These are phyloP conservation scores for Eupithecia pulchellata DNA, from an alignment of 2,888 invertebrate genomes.

Conservation along the genomic window DNA sequence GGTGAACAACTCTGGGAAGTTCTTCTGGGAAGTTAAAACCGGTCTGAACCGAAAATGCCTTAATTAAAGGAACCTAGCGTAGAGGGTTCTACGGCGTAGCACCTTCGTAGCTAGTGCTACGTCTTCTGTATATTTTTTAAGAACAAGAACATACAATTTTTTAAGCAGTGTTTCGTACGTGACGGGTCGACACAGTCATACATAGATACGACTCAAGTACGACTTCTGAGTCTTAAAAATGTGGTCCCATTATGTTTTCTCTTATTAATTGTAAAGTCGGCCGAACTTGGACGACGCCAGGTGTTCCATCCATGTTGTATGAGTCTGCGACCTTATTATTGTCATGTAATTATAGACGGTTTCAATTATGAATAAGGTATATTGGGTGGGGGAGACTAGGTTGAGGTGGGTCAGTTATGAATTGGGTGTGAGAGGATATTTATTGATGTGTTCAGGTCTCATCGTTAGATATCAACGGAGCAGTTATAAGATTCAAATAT, in stretches of 20 bases:
- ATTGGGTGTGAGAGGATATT: not conserved
- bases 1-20: not conserved
- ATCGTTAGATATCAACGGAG: not conserved
- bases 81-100: constrained; percentile 10
- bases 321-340: constrained; percentile 28
- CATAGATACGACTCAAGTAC: too few species aligned
- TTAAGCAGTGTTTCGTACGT: too few species aligned
- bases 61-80: not conserved
- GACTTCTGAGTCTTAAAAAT: too few species aligned
- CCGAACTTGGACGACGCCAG: constrained; percentile 18
- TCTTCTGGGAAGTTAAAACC: too few species aligned
- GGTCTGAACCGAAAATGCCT: not conserved
- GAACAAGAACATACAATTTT: not conserved
- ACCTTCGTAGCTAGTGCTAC: constrained; percentile 6
- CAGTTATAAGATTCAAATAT: not conserved
- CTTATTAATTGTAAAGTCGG: constrained; percentile 1
- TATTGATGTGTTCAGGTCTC: not conserved
- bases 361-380: not conserved
- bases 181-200: too few species aligned
- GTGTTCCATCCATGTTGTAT: constrained; percentile 38
- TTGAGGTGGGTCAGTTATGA: not conserved
- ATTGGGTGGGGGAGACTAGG: not conserved
- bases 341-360: constrained; percentile 20
- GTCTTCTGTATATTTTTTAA: too few species aligned
- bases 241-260: too few species aligned